phyloP scores from a whole-genome alignment of 2,888 invertebrate species.

The Dryocosmus kuriphilus region DNA sequence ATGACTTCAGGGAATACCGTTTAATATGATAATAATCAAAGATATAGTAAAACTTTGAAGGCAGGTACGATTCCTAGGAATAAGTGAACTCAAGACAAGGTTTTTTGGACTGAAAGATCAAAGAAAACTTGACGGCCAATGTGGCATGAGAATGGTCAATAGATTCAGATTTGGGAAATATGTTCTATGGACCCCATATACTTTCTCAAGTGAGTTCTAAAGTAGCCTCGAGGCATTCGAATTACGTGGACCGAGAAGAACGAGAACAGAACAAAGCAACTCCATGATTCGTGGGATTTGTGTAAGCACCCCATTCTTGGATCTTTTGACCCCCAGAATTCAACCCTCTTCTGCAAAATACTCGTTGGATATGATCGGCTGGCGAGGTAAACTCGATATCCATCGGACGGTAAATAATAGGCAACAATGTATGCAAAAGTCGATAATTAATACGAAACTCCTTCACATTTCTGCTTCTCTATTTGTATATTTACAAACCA shows the following conservation, averaged over 20 bases:
- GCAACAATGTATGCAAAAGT: constrained; percentile 51
- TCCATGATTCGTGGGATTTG: constrained; percentile 63
- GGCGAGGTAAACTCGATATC: constrained; percentile 56
- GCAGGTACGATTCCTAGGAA: background rate
- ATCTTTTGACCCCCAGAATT: constrained; percentile 29
- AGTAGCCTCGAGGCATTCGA: constrained; percentile 38
- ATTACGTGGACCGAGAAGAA: constrained; percentile 49
- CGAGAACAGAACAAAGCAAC: constrained; percentile 64
- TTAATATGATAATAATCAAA: background rate
- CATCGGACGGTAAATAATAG: constrained; percentile 60
- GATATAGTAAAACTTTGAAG: background rate
- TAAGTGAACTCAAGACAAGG: background rate
- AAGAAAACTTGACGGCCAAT: constrained; percentile 29
- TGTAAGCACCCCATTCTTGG: constrained; percentile 59
- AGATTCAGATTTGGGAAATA: constrained; percentile 19
- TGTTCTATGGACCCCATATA: constrained; percentile 23
- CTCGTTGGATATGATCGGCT: constrained; percentile 22
- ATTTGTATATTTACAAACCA: background rate
- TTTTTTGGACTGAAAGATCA: constrained; percentile 23
- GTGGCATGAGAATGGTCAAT: constrained; percentile 8
- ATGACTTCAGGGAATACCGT: background rate
- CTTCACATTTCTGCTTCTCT: constrained; percentile 17
- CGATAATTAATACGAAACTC: constrained; percentile 42
- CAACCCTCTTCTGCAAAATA: constrained; percentile 25
- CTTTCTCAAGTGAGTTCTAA: constrained; percentile 36